Evolutionary conservation across 2,797 vertebrate species (phyloP), one percentile per base, ranked within the genome.

Genomic region (Pangasius macronema): DNA sequence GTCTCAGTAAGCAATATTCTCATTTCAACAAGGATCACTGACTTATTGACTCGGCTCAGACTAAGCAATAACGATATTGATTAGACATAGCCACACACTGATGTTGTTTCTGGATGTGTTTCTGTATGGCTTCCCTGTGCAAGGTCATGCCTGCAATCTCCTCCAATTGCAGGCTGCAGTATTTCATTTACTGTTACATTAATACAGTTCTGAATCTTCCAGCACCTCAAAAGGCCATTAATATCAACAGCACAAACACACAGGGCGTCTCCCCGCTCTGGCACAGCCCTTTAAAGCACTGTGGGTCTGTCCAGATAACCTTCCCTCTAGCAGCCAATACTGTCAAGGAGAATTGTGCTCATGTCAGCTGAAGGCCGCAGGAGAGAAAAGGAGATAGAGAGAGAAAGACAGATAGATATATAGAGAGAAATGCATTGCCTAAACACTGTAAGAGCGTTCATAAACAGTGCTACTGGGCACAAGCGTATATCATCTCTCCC

Each of bases 151-250:
- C 82, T 87, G 85, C 67, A 76, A 76, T 86, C 85, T 85, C 59
- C 79, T 63, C 72, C 24, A 55, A 70, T 76, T 79, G 70, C 81
- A 65, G 67, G 82, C 84, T 87, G 84, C 83, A 79, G 83, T 85
- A 73, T 83, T 88, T 82, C 86, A 89, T 91, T 86, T 86, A 55
- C 85, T 81, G 81, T 42, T 83, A 86, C 85, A 83, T 88, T 87
- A 87, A 87, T 84, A 73, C 82, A 85, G 87, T 72, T 59, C 83
- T 30, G 72, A 87, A 85, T 89, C 85, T 86, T 57, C 77, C 63
- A 82, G 85, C 85, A 75, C 85, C 87, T 88, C 84, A 88, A 86
- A 89, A 88, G 88, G 65, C 88, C 87, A 90, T 90, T 89, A 90
- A 89, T 85, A 83, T 83, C 63, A 83, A 42, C 85, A 59, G 57